Conservation (phyloP, 1,140 invertebrate species). For the Brachionus plicatilis region DNA sequence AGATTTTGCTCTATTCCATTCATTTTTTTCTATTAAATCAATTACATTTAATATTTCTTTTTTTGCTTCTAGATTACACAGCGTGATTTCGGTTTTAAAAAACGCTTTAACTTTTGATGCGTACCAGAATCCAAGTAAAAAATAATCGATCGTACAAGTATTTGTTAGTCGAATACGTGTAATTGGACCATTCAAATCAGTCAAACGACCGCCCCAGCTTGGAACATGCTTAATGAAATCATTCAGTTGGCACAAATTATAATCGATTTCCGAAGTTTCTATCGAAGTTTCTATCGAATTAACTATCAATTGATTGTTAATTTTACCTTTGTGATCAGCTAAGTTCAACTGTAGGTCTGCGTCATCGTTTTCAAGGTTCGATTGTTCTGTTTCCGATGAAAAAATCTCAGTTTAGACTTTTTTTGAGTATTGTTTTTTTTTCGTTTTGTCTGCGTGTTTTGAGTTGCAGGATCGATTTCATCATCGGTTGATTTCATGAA, state of each 20-base stretch:
- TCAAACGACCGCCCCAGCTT: not conserved
- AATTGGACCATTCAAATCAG: not conserved
- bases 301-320: not conserved
- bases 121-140: not conserved
- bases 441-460: not conserved
- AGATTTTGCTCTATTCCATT: not conserved
- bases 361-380: not conserved
- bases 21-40: not conserved
- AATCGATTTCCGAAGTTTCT: not conserved
- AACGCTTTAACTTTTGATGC: not conserved
- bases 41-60: not conserved
- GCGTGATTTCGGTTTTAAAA: not conserved
- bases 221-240: not conserved
- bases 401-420: not conserved
- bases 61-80: not conserved
- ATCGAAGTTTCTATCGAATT: too few species aligned
- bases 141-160: not conserved
- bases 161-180: not conserved
- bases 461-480: not conserved
- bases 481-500: too few species aligned
- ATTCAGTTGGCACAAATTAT: not conserved
- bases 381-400: not conserved
- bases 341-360: not conserved
- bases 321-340: not conserved
- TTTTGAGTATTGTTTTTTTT: not conserved